Evolutionary conservation across 2,797 vertebrate genomes (phyloP).

Genomic region (Moxostoma hubbsi): DNA sequence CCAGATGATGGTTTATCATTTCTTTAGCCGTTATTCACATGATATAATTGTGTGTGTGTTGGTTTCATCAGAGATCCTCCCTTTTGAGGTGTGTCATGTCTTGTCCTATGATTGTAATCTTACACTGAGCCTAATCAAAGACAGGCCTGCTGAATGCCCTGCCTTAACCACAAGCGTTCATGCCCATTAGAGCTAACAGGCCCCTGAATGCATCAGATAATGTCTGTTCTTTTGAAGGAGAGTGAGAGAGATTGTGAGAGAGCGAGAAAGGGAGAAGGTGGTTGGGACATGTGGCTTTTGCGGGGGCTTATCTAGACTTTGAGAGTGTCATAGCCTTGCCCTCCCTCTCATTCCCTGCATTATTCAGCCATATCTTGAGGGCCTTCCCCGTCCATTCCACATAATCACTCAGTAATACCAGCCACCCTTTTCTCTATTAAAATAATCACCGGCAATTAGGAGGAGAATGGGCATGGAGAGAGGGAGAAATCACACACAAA

Average conservation of each 20-base stretch:
- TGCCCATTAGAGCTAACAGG: constrained; percentile 78
- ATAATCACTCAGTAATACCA: constrained; percentile 85
- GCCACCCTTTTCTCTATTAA: constrained; percentile 85
- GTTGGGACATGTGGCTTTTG: constrained; percentile 54
- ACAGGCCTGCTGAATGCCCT: constrained; percentile 70
- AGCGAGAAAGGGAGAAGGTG: constrained; percentile 70
- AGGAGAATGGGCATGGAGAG: constrained; percentile 79
- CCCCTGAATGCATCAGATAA: constrained; percentile 83
- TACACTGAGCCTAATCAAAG: constrained; percentile 69
- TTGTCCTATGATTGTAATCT: constrained; percentile 72
- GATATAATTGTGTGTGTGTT: constrained; percentile 50
- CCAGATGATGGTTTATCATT: constrained; percentile 73
- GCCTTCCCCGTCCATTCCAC: constrained; percentile 80
- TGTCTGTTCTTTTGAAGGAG: constrained; percentile 73
- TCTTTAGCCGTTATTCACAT: constrained; percentile 43
- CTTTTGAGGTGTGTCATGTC: constrained; percentile 68
- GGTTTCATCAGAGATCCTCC: constrained; percentile 63
- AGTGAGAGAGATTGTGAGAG: constrained; percentile 37
- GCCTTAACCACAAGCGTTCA: constrained; percentile 80
- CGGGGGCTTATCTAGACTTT: constrained; percentile 52
- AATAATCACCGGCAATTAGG: constrained; percentile 87
- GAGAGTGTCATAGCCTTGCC: constrained; percentile 51
- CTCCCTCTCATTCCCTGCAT: constrained; percentile 72
- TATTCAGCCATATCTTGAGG: constrained; percentile 82
- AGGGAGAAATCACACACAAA: constrained; percentile 80